Base-by-base conservation (phyloP, 64 coral and sea anemone genomes). In the Stichodactyla mertensii region DNA sequence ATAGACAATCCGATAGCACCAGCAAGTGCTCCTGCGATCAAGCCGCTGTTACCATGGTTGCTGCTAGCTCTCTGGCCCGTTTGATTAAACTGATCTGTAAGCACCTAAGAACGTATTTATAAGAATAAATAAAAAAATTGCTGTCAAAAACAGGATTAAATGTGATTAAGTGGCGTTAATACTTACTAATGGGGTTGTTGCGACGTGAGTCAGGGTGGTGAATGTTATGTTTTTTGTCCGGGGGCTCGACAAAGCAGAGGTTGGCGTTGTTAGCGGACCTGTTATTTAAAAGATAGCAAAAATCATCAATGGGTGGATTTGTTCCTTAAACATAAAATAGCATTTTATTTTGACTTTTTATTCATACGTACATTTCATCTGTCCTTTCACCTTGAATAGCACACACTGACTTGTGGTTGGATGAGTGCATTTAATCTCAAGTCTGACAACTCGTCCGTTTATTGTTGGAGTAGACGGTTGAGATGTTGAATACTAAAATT, bases 1-100 rank as follows among this genome's bases (percentile, higher is more conserved):
- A 74, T 31, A 9, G 23, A 7, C 7, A 74, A 74, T 14, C 69
- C 69, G 27, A 74, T 74, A 4, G 27, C 69, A 27, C 69, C 69
- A 74, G 69, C 69, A 27, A 74, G 8, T 74, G 69, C 69, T n/a
- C 69, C 69, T 74, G 69, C 69, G 24, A 74, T 74, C 24, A 74
- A 26, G 36, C 62, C 62, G 62, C 20, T 13, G 0, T 23, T 74
- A 23, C 4, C 23, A 19, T 74, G 22, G 0, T 31, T 23, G 62
- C 62, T 66, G 22, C 62, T n/a, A 66, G 62, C 19, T 66, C 18
- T 22, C 4, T 66, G 6, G 5, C 62, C 20, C 19, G 62, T 66
- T 66, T 22, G 9, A 66, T 66, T n/a, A 9, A 66, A 66, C 18
- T 66, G 62, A n/a, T 66, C 62, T 66, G 62, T 66, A 45, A 45